Evolutionary conservation across 2,113 vertebrate genomes (phyloP), one percentile per base, ranked within the genome.

Genomic region (Spilogale gracilis): DNA sequence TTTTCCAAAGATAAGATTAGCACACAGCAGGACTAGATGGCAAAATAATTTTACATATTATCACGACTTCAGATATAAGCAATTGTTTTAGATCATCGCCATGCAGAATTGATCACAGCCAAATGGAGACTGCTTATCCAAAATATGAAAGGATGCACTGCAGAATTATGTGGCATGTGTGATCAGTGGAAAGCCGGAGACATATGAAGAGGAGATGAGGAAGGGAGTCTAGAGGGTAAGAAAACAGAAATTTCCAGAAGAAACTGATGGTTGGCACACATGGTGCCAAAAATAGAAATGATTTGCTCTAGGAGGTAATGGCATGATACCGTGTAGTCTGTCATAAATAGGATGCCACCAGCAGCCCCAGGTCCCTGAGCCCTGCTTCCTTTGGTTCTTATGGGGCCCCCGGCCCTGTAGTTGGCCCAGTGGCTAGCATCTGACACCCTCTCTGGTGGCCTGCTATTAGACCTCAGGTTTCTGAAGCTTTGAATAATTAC

Each of bases 21-120:
- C 43, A 50, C 61, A 83, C 13, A 83, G 88, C 87, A 94, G 82
- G 61, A 92, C 86, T 90, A 97, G 91, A 92, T 90, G 74, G 43
- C 43, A 86, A 97, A 91, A 74, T 89, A 86, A 95, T 96, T 92
- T 87, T 82, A 88, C 65, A 67, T 67, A 86, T 67, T 94, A 67
- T 87, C 79, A 43, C 43, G 87, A 92, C 76, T 90, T 94, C 67
- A 90, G 71, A 67, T 92, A 79, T 56, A 95, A 89, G 71, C 43
- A 96, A 74, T 73, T 94, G 86, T 78, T 94, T 92, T n/a, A 79
- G 60, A 94, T 87, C 17, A 52, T 94, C 38, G 69, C 81, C 83
- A 32, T 83, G 52, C 56, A 91, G 56, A 91, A 54, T 50, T 71
- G 78, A 96, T 91, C 56, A 74, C 82, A 96, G 90, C 16, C 92